Percentiles rank a stretch among this genome's conserved stretches.
phyloP scores from a whole-genome alignment of 2,888 invertebrate genomes.

The Tridacna crocea region DNA sequence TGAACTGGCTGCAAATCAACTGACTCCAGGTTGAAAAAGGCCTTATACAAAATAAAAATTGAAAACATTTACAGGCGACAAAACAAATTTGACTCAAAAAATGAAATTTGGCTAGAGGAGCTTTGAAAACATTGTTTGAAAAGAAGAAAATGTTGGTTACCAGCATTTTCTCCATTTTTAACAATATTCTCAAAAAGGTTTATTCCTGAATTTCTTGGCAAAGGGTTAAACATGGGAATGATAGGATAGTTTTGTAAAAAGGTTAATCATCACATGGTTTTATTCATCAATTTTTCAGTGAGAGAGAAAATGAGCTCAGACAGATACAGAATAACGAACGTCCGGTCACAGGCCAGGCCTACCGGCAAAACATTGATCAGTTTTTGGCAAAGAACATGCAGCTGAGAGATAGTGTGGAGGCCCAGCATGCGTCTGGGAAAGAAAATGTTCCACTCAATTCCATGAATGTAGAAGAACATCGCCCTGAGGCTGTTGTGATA shows the following conservation, averaged over 20 bases:
- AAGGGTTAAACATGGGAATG: not conserved
- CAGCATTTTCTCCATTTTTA: not conserved
- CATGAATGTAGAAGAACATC: conserved; percentile 76
- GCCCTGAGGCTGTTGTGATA: conserved; percentile 80
- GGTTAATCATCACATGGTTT: no score
- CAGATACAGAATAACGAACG: conserved; percentile 77
- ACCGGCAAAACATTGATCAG: conserved; percentile 73
- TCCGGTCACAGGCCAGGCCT: conserved; percentile 80
- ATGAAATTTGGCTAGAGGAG: no score
- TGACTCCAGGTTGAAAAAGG: no score
- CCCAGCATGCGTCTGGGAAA: conserved; percentile 59
- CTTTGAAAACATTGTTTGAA: no score
- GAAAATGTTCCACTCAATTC: conserved; percentile 75
- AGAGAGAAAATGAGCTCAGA: conserved; percentile 81
- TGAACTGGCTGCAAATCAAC: no score
- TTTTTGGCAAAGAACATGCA: conserved; percentile 76
- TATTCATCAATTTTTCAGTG: conserved; percentile 62
- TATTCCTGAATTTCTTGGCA: not conserved
- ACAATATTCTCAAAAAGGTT: not conserved
- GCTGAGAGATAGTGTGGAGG: conserved; percentile 46
- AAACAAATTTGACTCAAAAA: no score
- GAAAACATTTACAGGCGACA: no score
- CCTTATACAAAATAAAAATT: no score
- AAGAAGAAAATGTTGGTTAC: not conserved
- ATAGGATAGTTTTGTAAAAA: no score